Conservation (phyloP, 53 echinoderm and acorn worm genomes). For the Patiria pectinifera region DNA sequence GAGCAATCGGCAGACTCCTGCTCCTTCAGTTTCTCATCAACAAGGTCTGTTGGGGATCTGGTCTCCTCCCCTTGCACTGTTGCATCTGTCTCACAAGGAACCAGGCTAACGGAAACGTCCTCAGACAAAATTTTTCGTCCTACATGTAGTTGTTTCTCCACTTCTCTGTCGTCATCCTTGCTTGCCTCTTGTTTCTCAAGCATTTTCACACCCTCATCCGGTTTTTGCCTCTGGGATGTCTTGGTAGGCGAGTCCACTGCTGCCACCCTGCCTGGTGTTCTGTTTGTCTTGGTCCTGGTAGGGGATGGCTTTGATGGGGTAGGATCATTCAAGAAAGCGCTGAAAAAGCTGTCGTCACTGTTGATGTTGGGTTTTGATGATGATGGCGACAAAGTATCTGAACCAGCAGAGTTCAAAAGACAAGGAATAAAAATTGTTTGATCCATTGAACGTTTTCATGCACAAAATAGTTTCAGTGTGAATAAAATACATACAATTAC, state of each 20-base stretch:
- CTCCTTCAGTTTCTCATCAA: constrained; percentile 19
- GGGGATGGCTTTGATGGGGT: constrained; percentile 44
- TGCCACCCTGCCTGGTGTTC: constrained; percentile 31
- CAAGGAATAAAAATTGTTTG: background rate
- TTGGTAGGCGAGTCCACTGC: constrained; percentile 26
- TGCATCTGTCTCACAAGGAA: background rate
- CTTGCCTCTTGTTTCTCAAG: constrained; percentile 3
- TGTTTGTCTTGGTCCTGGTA: constrained; percentile 44
- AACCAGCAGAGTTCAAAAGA: background rate
- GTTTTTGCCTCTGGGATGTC: constrained; percentile 24
- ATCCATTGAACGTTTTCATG: background rate
- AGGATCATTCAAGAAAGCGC: constrained; percentile 72
- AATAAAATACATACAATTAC: too few species aligned
- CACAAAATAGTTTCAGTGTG: too few species aligned
- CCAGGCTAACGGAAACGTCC: constrained; percentile 9
- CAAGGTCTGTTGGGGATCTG: background rate
- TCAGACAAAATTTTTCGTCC: background rate
- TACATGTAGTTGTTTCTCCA: constrained; percentile 6
- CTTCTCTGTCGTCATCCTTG: background rate
- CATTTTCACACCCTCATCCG: background rate
- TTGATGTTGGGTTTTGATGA: constrained; percentile 53
- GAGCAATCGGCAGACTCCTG: background rate
- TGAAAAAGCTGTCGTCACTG: constrained; percentile 89
- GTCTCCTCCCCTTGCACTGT: background rate
- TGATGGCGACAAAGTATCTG: constrained; percentile 1